Evolutionary conservation across 2,888 invertebrate genomes (phyloP), one percentile per base, ranked within the genome.

Genomic region (Nasonovia ribisnigri): DNA sequence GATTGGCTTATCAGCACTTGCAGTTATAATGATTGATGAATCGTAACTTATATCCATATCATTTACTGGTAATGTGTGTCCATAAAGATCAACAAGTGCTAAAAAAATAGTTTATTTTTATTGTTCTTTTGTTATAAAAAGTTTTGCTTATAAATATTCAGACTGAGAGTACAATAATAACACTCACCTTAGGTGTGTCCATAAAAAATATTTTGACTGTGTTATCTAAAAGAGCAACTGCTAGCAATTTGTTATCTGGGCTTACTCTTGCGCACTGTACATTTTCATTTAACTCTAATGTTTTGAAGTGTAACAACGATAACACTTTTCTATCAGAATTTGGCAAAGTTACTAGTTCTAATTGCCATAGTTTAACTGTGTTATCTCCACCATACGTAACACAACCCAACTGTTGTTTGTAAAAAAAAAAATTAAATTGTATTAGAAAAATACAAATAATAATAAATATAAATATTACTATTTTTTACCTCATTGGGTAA

Each of bases 201-300:
- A 98, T 96, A 95, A 99, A 99, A 96, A 99, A 99, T 95, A 99
- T 97, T 96, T 99, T 99, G 0, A 99, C 98, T 0, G 99, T 99
- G 16, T 97, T 98, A 96, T 99, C 99, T 88, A 99, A 96, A 11
- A 99, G 96, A 0, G 99, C 98, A 11, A 98, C 98, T 0, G 99
- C 99, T 46, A 99, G 96, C 95, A 98, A 98, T 96, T 97, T 98
- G 95, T 97, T 97, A 96, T 99, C 98, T 0, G 98, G 98, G 95
- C 98, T 98, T 90, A 98, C 97, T 95, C 97, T 97, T 0, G 98
- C 97, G 94, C 98, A 98, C 5, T 99, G 96, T 26, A 99, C 98
- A 88, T 97, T 97, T 95, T 99, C 99, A 95, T 99, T 98, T 94
- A 99, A 96, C 95, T 98, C 97, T 43, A 99, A 96, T 0, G 98